Evolutionary conservation across 1,140 invertebrate species (phyloP).

Genomic region (Leptinotarsa defecta): DNA sequence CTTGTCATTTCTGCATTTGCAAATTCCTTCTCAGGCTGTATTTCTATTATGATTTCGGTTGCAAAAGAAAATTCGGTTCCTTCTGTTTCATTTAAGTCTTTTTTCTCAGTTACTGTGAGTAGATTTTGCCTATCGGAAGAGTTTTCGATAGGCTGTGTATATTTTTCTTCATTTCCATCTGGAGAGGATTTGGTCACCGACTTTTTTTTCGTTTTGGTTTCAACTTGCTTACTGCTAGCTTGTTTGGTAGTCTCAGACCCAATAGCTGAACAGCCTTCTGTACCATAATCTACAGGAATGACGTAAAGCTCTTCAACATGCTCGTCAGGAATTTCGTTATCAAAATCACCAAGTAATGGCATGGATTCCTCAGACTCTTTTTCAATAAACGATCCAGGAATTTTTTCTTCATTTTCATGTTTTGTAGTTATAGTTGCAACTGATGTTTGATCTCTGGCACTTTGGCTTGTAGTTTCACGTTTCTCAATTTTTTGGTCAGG

Average conservation of each 20-base stretch:
- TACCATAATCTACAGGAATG: background rate
- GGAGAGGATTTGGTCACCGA: background rate
- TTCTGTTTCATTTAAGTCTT: background rate
- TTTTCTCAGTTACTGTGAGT: too few relatives aligned
- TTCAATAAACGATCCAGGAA: conserved; percentile 25
- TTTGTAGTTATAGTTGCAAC: conserved; percentile 32
- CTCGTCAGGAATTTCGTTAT: background rate
- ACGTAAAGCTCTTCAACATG: background rate
- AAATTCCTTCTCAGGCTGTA: background rate
- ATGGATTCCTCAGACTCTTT: background rate
- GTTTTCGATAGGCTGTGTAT: background rate
- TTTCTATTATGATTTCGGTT: background rate
- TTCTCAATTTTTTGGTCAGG: background rate
- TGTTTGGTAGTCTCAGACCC: conserved; percentile 10
- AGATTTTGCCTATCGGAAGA: background rate
- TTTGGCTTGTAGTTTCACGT: background rate
- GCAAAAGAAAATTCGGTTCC: background rate
- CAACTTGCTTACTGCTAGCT: background rate
- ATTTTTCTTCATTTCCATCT: background rate
- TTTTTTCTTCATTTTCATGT: conserved; percentile 5
- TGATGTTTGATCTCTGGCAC: background rate
- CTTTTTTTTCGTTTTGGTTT: background rate
- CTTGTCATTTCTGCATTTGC: too few relatives aligned
- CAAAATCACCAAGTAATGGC: background rate
- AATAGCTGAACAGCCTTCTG: background rate